Conservation (phyloP, 1,140 invertebrate species). For the Ridgeia piscesae region DNA sequence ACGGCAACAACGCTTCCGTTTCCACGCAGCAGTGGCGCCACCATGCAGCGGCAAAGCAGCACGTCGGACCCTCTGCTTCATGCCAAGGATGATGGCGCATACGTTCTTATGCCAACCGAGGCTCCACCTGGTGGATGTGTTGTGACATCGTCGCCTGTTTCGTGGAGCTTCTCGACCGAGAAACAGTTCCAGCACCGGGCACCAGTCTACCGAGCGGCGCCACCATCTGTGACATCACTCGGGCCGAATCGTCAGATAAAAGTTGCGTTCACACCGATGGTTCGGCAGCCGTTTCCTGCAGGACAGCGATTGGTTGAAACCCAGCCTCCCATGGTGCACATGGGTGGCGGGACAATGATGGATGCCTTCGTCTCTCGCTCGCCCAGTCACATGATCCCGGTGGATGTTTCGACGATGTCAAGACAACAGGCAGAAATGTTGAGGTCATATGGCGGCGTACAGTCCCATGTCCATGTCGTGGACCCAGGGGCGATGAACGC, state of each 20-base stretch:
- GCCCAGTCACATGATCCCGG: neutral
- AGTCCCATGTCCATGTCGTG: neutral
- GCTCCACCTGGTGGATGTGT: neutral
- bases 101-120: neutral
- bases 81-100: constrained; percentile 39
- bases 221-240: neutral
- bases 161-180: neutral
- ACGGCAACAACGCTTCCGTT: constrained; percentile 3
- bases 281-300: neutral
- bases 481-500: neutral
- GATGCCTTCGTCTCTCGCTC: neutral
- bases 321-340: neutral
- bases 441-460: neutral
- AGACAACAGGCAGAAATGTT: neutral
- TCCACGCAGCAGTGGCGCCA: neutral
- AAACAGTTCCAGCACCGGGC: neutral
- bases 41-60: constrained; percentile 42
- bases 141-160: neutral
- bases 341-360: neutral
- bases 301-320: neutral
- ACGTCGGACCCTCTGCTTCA: constrained; percentile 71
- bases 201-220: neutral
- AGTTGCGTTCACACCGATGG: constrained; percentile 9
- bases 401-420: neutral
- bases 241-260: neutral